Percentiles rank a stretch among this genome's conserved stretches.
Conservation (phyloP, 2,888 invertebrate genomes). For the Campopleginae sp. region DNA sequence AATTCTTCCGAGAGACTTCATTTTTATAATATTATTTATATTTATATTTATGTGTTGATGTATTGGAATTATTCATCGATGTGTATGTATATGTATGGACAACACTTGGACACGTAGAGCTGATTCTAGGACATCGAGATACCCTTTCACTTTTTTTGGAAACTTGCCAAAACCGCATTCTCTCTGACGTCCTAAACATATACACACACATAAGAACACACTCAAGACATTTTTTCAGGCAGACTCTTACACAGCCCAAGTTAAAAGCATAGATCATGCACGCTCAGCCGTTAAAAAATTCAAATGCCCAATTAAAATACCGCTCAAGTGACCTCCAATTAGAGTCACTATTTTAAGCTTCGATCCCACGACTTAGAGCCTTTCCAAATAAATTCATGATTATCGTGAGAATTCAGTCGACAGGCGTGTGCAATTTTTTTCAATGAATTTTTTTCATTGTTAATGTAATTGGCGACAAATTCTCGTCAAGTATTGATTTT, state of each 20-base stretch:
- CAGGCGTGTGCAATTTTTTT: background rate
- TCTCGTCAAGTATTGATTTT: background rate
- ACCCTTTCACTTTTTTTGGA: conserved; percentile 80
- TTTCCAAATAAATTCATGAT: background rate
- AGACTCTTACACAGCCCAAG: conserved; percentile 21
- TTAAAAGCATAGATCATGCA: conserved; percentile 38
- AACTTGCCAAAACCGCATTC: conserved; percentile 80
- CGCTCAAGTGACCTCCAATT: background rate
- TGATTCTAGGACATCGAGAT: conserved; percentile 74
- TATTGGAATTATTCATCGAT: conserved; percentile 34
- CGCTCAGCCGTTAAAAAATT: conserved; percentile 52
- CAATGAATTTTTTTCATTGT: background rate
- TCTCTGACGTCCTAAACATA: conserved; percentile 65
- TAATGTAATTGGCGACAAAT: background rate
- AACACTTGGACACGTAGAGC: conserved; percentile 67
- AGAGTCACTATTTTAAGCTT: background rate
- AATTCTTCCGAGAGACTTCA: background rate
- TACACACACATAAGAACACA: background rate
- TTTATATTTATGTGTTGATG: background rate
- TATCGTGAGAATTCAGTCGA: background rate
- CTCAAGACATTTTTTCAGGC: conserved; percentile 42
- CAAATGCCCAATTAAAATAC: conserved; percentile 50
- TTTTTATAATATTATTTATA: background rate
- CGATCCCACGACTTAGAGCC: background rate
- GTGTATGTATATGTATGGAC: conserved; percentile 37